A percentile compares a stretch with the other conserved stretches of the same genome.
Evolutionary conservation across 2,888 invertebrate species (phyloP).

Genomic region (Zaprionus obscuricornis): DNA sequence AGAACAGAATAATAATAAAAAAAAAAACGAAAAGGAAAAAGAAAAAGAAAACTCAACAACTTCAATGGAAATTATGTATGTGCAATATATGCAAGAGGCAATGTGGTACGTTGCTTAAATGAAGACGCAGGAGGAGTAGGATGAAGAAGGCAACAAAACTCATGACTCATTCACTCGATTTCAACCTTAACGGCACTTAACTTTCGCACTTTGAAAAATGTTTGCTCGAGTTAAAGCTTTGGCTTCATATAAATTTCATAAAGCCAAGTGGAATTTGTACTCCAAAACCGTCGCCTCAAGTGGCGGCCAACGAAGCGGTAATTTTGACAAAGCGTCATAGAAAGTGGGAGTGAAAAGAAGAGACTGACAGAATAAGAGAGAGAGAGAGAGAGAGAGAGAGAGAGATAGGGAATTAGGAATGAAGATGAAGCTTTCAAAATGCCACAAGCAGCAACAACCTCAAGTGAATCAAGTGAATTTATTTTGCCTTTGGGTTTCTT

Average conservation of each 20-base stretch:
- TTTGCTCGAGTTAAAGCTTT: slow-evolving; percentile 42
- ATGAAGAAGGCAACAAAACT: slow-evolving; percentile 11
- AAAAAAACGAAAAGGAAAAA: slow-evolving; percentile 19
- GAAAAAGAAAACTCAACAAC: neutral
- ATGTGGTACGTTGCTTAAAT: slow-evolving; percentile 21
- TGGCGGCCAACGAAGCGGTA: slow-evolving; percentile 46
- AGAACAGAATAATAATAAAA: too few relatives aligned
- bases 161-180: slow-evolving; percentile 47
- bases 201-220: slow-evolving; percentile 52
- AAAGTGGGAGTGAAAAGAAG: too few relatives aligned
- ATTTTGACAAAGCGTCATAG: neutral
- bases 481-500: slow-evolving; percentile 4
- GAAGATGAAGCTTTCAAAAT: slow-evolving; percentile 30
- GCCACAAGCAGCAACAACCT: slow-evolving; percentile 38
- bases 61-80: too few relatives aligned
- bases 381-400: too few relatives aligned
- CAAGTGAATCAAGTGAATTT: slow-evolving; percentile 40
- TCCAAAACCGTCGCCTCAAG: slow-evolving; percentile 45
- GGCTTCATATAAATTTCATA: slow-evolving; percentile 71
- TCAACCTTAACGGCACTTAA: slow-evolving; percentile 64
- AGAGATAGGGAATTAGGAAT: too few relatives aligned
- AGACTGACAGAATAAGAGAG: too few relatives aligned
- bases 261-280: slow-evolving; percentile 66
- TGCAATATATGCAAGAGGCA: slow-evolving; percentile 39
- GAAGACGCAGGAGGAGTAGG: slow-evolving; percentile 9